Conservation (phyloP, 2,797 vertebrate genomes). For the Novumbra hubbsi region DNA sequence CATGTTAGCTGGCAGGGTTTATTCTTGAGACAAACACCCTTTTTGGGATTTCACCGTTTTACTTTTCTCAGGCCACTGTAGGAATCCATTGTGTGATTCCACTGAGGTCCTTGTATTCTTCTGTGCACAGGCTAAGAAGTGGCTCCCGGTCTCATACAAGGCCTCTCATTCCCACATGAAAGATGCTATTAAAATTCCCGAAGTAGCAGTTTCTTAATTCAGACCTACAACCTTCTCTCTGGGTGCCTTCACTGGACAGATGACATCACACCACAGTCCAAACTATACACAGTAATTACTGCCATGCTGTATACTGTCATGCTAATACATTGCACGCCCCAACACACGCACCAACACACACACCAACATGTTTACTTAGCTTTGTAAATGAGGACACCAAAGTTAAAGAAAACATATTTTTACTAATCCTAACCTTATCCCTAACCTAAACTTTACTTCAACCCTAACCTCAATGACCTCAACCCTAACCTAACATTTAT, state of each 20-base stretch:
- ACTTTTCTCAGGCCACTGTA: background rate
- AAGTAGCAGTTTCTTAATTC: constrained; percentile 14
- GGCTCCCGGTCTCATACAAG: constrained; percentile 6
- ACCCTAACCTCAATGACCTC: too few species aligned
- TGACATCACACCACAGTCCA: constrained; percentile 10
- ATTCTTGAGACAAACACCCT: background rate
- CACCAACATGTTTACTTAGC: background rate
- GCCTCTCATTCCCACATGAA: constrained; percentile 19
- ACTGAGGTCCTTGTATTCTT: background rate
- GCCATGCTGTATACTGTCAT: constrained; percentile 5
- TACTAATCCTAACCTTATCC: too few species aligned
- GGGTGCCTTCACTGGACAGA: background rate
- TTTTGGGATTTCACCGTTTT: background rate
- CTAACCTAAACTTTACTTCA: too few species aligned
- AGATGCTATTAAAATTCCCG: constrained; percentile 23
- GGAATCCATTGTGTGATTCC: background rate
- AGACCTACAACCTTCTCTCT: background rate
- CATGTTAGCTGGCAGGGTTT: background rate
- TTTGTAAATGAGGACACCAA: background rate
- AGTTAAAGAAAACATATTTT: too few species aligned
- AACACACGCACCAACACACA: background rate
- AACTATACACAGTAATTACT: constrained; percentile 17
- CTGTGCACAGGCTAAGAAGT: constrained; percentile 9
- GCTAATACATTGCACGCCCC: background rate
- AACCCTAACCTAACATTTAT: too few species aligned